phyloP scores from a whole-genome alignment of 30 jellyfish, hydroid and myxozoan genomes.

The Aurelia aurita complex sp. Pacific region DNA sequence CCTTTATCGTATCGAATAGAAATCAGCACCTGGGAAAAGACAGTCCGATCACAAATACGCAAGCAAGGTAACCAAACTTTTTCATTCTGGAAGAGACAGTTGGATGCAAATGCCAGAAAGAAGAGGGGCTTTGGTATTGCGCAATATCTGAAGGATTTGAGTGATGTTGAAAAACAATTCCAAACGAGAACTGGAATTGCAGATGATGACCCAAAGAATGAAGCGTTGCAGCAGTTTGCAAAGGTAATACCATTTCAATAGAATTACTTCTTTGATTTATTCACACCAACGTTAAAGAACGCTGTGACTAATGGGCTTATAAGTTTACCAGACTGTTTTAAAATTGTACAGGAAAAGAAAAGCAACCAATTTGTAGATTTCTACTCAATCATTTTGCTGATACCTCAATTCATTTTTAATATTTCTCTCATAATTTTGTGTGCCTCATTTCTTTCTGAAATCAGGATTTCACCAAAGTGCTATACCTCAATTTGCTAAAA shows the following conservation, averaged over 20 bases:
- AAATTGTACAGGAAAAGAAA: too few relatives aligned
- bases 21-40: slow-evolving; percentile 32
- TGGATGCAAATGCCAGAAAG: slow-evolving; percentile 4
- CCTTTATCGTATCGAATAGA: background rate
- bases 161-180: slow-evolving; percentile 15
- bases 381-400: too few relatives aligned
- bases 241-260: slow-evolving; percentile 2
- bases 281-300: background rate
- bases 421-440: too few relatives aligned
- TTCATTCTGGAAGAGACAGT: slow-evolving; percentile 38
- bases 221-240: slow-evolving; percentile 24
- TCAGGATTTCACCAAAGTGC: too few relatives aligned
- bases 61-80: slow-evolving; percentile 47
- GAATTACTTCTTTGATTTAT: too few relatives aligned
- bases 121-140: slow-evolving; percentile 21
- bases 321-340: too few relatives aligned
- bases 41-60: slow-evolving; percentile 37
- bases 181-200: slow-evolving; percentile 30
- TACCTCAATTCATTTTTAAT: too few relatives aligned
- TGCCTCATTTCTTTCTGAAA: too few relatives aligned
- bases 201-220: slow-evolving; percentile 15
- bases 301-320: too few relatives aligned
- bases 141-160: slow-evolving; percentile 14
- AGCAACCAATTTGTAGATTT: too few relatives aligned
- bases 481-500: too few relatives aligned